phyloP scores from a whole-genome alignment of 2,888 invertebrate genomes.

The Nomada flava region DNA sequence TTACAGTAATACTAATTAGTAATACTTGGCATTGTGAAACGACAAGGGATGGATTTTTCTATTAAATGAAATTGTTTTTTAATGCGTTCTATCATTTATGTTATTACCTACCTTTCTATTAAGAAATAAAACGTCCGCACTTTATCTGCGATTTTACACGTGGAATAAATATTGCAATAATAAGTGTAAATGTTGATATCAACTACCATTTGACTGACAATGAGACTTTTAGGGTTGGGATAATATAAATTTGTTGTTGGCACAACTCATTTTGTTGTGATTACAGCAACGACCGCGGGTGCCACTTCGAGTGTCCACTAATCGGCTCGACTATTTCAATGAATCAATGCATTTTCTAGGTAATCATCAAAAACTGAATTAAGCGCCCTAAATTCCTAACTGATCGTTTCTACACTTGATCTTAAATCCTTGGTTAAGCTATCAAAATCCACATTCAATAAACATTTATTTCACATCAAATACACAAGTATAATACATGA shows the following conservation, averaged over 20 bases:
- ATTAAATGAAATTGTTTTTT: slow-evolving; percentile 54
- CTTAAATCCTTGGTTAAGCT: slow-evolving; percentile 67
- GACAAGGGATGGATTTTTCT: slow-evolving; percentile 38
- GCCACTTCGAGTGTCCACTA: slow-evolving; percentile 83
- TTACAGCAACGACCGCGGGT: slow-evolving; percentile 84
- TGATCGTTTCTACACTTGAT: slow-evolving; percentile 71
- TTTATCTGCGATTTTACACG: slow-evolving; percentile 13
- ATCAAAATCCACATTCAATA: slow-evolving; percentile 74
- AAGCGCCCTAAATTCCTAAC: slow-evolving; percentile 78
- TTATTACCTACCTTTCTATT: slow-evolving; percentile 31
- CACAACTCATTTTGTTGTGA: slow-evolving; percentile 85
- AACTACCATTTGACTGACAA: slow-evolving; percentile 51
- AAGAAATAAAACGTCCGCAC: neutral
- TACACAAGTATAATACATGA: neutral
- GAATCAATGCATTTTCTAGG: slow-evolving; percentile 84
- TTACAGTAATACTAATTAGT: neutral
- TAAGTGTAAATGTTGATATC: slow-evolving; percentile 23
- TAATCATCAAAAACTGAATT: slow-evolving; percentile 83
- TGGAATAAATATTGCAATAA: slow-evolving; percentile 8
- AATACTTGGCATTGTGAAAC: slow-evolving; percentile 48
- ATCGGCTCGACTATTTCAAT: slow-evolving; percentile 83
- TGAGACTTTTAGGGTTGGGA: slow-evolving; percentile 52
- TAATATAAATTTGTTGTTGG: slow-evolving; percentile 80
- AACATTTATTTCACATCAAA: slow-evolving; percentile 23
- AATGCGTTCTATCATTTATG: slow-evolving; percentile 36